Evolutionary conservation across 2,888 invertebrate genomes (phyloP).

Genomic region (Melipona beecheii): DNA sequence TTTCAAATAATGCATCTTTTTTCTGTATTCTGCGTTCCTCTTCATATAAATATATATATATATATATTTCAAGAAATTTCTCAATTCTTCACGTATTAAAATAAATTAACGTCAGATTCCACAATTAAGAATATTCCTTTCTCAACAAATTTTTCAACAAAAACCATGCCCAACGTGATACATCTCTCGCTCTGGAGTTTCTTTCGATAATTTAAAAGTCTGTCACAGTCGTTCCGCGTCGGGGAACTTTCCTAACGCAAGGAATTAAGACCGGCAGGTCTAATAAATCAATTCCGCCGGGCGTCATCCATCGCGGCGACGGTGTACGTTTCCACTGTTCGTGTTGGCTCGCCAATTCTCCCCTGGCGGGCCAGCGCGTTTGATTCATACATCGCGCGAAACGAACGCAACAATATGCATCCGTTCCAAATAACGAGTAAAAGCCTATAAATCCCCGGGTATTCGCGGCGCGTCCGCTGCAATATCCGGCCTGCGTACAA

Average conservation of each 20-base stretch:
- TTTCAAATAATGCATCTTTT: too few species aligned
- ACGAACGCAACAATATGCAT: conserved; percentile 48
- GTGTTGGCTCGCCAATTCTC: neutral
- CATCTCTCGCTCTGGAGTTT: too few species aligned
- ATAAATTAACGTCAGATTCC: too few species aligned
- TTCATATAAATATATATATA: too few species aligned
- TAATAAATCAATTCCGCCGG: conserved; percentile 22
- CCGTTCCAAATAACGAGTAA: conserved; percentile 50
- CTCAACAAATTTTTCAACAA: too few species aligned
- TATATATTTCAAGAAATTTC: too few species aligned
- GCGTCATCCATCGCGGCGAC: neutral
- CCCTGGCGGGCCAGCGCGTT: conserved; percentile 10
- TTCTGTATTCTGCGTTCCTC: too few species aligned
- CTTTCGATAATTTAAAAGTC: neutral
- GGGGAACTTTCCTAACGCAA: too few species aligned
- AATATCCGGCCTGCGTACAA: conserved; percentile 36
- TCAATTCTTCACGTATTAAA: too few species aligned
- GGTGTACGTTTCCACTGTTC: neutral
- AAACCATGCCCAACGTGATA: neutral
- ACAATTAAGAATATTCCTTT: too few species aligned
- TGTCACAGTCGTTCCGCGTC: neutral
- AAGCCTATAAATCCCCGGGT: conserved; percentile 55
- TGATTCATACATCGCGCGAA: conserved; percentile 40
- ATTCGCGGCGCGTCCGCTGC: conserved; percentile 34
- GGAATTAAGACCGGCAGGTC: neutral